Evolutionary conservation across 2,888 invertebrate genomes (phyloP).

Genomic region (Hofmannophila pseudospretella): DNA sequence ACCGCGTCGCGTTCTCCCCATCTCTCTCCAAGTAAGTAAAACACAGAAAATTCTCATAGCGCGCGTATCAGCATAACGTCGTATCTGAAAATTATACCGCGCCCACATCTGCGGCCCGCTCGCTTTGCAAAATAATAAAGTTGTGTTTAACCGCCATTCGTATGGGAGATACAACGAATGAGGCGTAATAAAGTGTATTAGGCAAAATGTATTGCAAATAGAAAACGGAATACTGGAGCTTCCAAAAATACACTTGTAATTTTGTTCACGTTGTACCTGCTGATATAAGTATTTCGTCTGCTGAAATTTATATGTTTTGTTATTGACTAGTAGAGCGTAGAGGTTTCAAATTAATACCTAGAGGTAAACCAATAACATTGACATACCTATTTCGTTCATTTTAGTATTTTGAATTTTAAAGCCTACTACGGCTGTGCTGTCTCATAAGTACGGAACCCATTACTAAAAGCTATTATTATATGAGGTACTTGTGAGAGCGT

Average conservation of each 20-base stretch:
- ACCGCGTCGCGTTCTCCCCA: constrained; percentile 36
- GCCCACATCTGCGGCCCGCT: constrained; percentile 56
- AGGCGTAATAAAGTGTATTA: constrained; percentile 69
- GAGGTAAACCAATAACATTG: no score
- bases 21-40: constrained; percentile 52
- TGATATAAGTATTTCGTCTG: constrained; percentile 4
- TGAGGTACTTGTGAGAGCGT: no score
- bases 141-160: constrained; percentile 72
- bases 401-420: no score
- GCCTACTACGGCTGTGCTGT: no score
- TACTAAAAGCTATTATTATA: no score
- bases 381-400: no score
- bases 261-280: constrained; percentile 4
- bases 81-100: constrained; percentile 64
- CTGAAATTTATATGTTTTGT: background rate
- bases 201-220: constrained; percentile 65
- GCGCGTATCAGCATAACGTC: constrained; percentile 40
- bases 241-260: constrained; percentile 14
- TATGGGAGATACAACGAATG: constrained; percentile 72
- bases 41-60: constrained; percentile 48
- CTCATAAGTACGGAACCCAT: no score
- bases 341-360: background rate
- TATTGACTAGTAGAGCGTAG: background rate
- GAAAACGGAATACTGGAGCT: constrained; percentile 32
- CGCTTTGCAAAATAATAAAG: constrained; percentile 71